A percentile compares a stretch with the other conserved stretches of the same genome.
Evolutionary conservation across 92 coral and sea anemone genomes (phyloP).

Genomic region (Pocillopora meandrina): DNA sequence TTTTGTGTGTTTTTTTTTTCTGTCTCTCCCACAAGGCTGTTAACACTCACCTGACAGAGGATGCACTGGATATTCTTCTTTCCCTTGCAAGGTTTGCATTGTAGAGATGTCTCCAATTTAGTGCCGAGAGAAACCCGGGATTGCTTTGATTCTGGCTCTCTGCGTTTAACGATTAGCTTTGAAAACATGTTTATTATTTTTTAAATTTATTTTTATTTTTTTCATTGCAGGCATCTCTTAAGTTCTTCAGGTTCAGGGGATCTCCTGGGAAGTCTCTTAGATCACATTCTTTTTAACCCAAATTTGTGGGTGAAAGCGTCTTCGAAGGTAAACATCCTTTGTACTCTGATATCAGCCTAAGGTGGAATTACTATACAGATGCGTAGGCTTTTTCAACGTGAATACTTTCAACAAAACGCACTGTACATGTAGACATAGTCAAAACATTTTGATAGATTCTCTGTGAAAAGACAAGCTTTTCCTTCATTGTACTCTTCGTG

Average conservation of each 20-base stretch:
- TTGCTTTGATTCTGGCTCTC: not conserved
- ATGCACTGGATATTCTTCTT: slow-evolving; percentile 81
- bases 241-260: slow-evolving; percentile 79
- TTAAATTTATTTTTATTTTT: not conserved
- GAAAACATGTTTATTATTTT: not conserved
- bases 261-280: slow-evolving; percentile 84
- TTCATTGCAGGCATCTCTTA: slow-evolving; percentile 67
- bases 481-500: not conserved
- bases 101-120: not conserved
- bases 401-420: too few relatives aligned
- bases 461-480: too few relatives aligned
- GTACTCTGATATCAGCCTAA: not conserved
- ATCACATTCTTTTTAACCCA: slow-evolving; percentile 92
- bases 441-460: too few relatives aligned
- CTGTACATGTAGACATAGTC: too few relatives aligned
- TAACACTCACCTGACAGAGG: slow-evolving; percentile 81
- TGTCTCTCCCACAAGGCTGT: slow-evolving; percentile 51
- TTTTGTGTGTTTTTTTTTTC: not conserved
- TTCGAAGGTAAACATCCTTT: slow-evolving; percentile 62
- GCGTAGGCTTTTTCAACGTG: too few relatives aligned
- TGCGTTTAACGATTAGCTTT: too few relatives aligned
- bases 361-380: too few relatives aligned
- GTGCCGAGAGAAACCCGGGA: too few relatives aligned
- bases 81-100: slow-evolving; percentile 86
- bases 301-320: slow-evolving; percentile 95